Evolutionary conservation across 2,797 vertebrate species (phyloP).

Genomic region (Kryptolebias ocellatus): DNA sequence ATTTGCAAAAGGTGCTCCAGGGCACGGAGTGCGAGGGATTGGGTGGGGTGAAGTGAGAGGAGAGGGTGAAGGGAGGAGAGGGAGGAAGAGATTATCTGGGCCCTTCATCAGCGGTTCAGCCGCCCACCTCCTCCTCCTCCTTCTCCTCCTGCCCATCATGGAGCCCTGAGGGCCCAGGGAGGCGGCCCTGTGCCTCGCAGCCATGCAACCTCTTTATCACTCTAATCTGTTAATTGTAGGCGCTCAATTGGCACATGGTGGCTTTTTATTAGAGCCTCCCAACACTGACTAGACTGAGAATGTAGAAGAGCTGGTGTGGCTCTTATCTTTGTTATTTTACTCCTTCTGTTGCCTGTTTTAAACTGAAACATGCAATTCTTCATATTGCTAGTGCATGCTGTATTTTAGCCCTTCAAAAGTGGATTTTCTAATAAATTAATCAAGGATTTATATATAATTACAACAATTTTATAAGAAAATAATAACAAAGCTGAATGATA

Average conservation of each 20-base stretch:
- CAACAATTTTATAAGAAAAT: too few species aligned
- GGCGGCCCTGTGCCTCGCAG: constrained; percentile 82
- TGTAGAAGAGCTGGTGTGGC: constrained; percentile 82
- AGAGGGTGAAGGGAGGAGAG: constrained; percentile 41
- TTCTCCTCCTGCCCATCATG: constrained; percentile 68
- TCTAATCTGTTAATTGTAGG: constrained; percentile 94
- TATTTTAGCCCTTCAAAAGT: too few species aligned
- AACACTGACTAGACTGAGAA: constrained; percentile 84
- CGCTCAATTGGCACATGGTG: constrained; percentile 88
- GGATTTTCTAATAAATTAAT: too few species aligned
- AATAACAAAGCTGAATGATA: too few species aligned
- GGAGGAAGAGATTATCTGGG: constrained; percentile 85
- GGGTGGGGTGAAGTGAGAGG: constrained; percentile 60
- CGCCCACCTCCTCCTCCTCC: constrained; percentile 61
- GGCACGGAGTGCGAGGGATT: constrained; percentile 79
- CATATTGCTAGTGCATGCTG: background rate
- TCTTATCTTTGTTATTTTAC: constrained; percentile 58
- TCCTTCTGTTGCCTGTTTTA: constrained; percentile 21
- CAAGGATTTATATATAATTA: too few species aligned
- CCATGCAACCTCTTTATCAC: constrained; percentile 83
- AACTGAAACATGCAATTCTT: constrained; percentile 6
- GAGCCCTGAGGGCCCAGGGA: constrained; percentile 79
- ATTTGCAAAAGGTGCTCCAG: constrained; percentile 87
- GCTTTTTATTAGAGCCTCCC: constrained; percentile 89
- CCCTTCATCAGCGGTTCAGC: constrained; percentile 83